phyloP scores from a whole-genome alignment of 2,888 invertebrate genomes.

The Lacanobia oleracea region DNA sequence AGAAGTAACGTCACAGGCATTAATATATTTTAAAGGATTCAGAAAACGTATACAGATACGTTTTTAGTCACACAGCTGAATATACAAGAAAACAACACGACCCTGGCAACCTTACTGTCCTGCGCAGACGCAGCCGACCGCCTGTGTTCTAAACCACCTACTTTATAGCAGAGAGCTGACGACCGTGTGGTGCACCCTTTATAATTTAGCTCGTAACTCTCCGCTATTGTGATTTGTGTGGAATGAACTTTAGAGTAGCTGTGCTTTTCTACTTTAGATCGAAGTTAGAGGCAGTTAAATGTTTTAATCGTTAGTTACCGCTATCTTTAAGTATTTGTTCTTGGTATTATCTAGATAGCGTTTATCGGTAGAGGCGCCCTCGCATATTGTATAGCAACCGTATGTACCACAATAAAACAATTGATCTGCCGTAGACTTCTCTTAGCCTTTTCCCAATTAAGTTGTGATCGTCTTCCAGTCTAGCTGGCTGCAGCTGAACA shows the following conservation, averaged over 20 bases:
- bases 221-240: conserved; percentile 58
- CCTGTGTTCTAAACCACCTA: conserved; percentile 59
- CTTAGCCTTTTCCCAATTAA: background rate
- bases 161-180: conserved; percentile 58
- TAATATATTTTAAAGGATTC: too few relatives aligned
- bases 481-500: too few relatives aligned
- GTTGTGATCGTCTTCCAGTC: too few relatives aligned
- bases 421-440: too few relatives aligned
- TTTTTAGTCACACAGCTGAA: too few relatives aligned
- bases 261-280: conserved; percentile 30
- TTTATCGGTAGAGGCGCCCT: background rate
- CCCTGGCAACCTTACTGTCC: conserved; percentile 52
- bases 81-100: too few relatives aligned
- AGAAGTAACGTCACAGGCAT: too few relatives aligned
- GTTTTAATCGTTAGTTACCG: conserved; percentile 37
- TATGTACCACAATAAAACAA: too few relatives aligned
- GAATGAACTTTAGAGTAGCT: conserved; percentile 40
- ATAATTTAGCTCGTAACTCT: conserved; percentile 60
- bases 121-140: conserved; percentile 56
- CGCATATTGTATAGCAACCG: background rate
- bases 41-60: too few relatives aligned
- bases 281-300: conserved; percentile 6
- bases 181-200: conserved; percentile 53
- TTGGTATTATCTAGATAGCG: background rate
- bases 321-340: conserved; percentile 3